These are phyloP conservation scores for Cryptocephalus moraei DNA, from an alignment of 2,888 invertebrate genomes.

Conservation along the genomic window DNA sequence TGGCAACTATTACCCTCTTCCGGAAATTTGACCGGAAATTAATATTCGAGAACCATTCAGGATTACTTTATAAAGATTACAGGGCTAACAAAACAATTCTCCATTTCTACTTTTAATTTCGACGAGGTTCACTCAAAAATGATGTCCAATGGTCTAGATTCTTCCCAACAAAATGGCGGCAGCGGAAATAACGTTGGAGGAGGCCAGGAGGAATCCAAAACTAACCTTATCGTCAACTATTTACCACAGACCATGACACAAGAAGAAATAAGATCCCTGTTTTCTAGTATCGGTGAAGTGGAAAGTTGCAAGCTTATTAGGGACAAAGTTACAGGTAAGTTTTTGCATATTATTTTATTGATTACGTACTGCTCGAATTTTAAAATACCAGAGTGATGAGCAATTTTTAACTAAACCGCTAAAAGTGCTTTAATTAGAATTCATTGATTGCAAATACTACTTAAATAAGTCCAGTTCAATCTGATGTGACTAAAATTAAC, in stretches of 20 bases:
- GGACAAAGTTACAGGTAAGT: conserved; percentile 89
- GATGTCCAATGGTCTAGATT: conserved; percentile 80
- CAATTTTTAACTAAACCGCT: no score
- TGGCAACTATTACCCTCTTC: no score
- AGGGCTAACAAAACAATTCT: conserved; percentile 5
- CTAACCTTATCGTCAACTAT: conserved; percentile 99
- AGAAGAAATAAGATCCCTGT: conserved; percentile 95
- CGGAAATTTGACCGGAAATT: no score
- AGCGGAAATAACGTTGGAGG: conserved; percentile 42
- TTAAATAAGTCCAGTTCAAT: no score
- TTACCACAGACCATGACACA: conserved; percentile 99
- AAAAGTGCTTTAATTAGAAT: no score
- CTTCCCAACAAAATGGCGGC: conserved; percentile 79
- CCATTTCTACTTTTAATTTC: conserved; percentile 25
- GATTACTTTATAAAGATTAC: no score
- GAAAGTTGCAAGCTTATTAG: conserved; percentile 98
- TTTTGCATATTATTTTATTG: background rate
- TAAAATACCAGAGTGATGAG: no score
- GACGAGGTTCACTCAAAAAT: conserved; percentile 35
- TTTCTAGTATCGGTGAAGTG: conserved; percentile 97
- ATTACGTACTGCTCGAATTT: no score
- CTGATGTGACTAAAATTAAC: no score
- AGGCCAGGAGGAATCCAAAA: conserved; percentile 87
- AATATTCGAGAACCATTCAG: no score
- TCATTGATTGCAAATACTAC: no score